A percentile compares a stretch with the other conserved stretches of the same genome.
Conservation (phyloP, 1,140 invertebrate genomes). For the Papilio polytes region DNA sequence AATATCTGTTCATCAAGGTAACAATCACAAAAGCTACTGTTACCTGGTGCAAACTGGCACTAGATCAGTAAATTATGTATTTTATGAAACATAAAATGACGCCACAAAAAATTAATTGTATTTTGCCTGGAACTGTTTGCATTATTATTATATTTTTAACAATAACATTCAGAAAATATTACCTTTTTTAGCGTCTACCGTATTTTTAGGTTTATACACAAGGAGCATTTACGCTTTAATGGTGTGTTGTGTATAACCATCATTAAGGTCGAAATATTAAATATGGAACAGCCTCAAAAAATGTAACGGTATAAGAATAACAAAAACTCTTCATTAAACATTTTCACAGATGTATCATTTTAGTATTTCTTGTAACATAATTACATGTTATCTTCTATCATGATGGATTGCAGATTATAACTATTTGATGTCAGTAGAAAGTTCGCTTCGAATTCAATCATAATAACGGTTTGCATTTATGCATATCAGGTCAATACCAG, state of each 20-base stretch:
- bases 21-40: conserved; percentile 11
- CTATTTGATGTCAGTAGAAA: not conserved
- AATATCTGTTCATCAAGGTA: conserved; percentile 30
- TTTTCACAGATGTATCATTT: not conserved
- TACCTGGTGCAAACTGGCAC: conserved; percentile 12
- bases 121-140: not conserved
- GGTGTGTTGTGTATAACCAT: not conserved
- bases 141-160: not conserved
- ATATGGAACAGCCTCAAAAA: not conserved
- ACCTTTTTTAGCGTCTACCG: not conserved
- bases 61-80: not conserved
- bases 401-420: not conserved
- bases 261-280: not conserved
- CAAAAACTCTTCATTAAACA: not conserved
- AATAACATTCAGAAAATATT: not conserved
- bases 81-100: not conserved
- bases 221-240: not conserved
- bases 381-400: not conserved
- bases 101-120: not conserved
- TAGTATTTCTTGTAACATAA: not conserved
- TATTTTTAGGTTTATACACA: not conserved
- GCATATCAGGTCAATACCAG: not conserved
- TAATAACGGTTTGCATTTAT: not conserved
- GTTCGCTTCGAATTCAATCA: not conserved
- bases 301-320: not conserved